Evolutionary conservation across 92 coral and sea anemone species (phyloP), one percentile per base, ranked within the genome.

Genomic region (Porites lobata): DNA sequence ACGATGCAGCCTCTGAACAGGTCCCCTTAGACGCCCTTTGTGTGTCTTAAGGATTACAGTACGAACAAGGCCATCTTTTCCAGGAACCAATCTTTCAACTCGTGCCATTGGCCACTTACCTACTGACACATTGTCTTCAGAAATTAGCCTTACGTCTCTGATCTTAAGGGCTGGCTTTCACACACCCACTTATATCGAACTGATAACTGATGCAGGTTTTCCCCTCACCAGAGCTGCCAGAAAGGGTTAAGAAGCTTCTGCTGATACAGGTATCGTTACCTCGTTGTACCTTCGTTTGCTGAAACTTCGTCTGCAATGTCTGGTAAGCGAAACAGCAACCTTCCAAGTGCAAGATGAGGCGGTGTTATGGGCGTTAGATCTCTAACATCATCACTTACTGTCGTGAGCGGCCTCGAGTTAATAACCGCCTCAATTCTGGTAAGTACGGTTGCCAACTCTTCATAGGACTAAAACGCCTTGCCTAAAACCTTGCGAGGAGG

Each of bases 321-420:
- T 3, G 86, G 90, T 78, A 86, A 19, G 65, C 38, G 56, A 10
- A 6, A 43, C 19, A 86, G 59, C 26, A 72, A 75, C 68, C 90
- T 66, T 69, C 90, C 90, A 50, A 86, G 18, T 32, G 85, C 78
- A 26, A 86, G 56, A 78, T 86, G 90, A 2, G 90, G 79, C 18
- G 19, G 10, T 8, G 65, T 47, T 69, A n/a, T 9, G 22, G 29
- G n/a, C n/a, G n/a, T n/a, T n/a, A n/a, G n/a, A n/a, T n/a, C n/a
- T n/a, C n/a, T n/a, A n/a, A n/a, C n/a, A n/a, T n/a, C n/a, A n/a
- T n/a, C n/a, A n/a, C n/a, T n/a, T n/a, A n/a, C n/a, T n/a, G n/a
- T n/a, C n/a, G n/a, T n/a, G n/a, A n/a, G n/a, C n/a, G n/a, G n/a
- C n/a, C n/a, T n/a, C n/a, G n/a, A n/a, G n/a, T n/a, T n/a, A n/a